A percentile compares a stretch with the other conserved stretches of the same genome.
These are phyloP conservation scores for Dipodomys merriami DNA, from an alignment of 2,113 vertebrate genomes.

Conservation along the genomic window DNA sequence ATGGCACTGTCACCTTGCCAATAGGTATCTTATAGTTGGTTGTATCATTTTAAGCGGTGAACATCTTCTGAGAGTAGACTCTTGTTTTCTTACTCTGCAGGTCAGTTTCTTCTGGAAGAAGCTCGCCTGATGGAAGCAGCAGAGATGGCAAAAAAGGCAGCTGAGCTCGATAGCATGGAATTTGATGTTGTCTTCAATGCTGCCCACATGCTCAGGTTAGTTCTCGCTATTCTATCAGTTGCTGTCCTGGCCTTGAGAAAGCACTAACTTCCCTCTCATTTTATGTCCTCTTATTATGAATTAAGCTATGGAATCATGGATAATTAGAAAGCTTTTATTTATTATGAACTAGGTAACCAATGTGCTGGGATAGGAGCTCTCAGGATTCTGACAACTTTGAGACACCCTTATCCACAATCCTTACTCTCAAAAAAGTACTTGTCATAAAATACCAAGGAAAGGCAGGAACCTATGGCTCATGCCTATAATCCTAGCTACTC, in stretches of 20 bases:
- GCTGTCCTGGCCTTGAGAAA: background rate
- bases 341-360: background rate
- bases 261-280: background rate
- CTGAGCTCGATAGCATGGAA: constrained; percentile 93
- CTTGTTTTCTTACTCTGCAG: constrained; percentile 82
- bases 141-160: constrained; percentile 98
- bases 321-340: background rate
- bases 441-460: too few species aligned
- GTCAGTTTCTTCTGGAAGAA: constrained; percentile 98
- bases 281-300: background rate
- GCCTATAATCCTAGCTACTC: too few species aligned
- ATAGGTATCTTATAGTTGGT: background rate
- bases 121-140: constrained; percentile 95
- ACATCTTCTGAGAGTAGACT: background rate
- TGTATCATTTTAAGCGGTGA: background rate
- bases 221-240: background rate
- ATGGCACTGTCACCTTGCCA: background rate
- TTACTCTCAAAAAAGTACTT: background rate
- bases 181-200: constrained; percentile 99
- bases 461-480: too few species aligned
- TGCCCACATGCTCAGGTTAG: constrained; percentile 98
- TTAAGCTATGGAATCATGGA: background rate
- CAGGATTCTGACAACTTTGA: background rate
- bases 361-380: background rate
- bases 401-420: background rate